These are phyloP conservation scores for Drosophila buzzatii DNA, from an alignment of 2,888 invertebrate species.

Conservation along the genomic window DNA sequence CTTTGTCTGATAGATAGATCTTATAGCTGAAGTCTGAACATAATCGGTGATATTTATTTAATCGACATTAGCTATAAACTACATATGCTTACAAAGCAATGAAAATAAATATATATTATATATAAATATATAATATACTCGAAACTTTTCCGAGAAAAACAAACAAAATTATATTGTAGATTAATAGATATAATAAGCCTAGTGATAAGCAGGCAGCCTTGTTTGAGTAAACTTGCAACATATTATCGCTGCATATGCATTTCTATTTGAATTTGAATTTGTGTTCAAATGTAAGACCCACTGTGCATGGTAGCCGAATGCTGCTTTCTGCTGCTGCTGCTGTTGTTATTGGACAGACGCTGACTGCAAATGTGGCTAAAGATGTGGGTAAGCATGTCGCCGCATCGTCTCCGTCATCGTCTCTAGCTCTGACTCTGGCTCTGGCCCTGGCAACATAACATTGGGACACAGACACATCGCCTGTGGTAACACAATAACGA, in stretches of 20 bases:
- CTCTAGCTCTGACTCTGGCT: conserved; percentile 18
- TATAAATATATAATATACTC: too few species aligned
- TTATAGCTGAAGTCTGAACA: too few species aligned
- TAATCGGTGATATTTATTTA: too few species aligned
- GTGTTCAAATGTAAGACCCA: conserved; percentile 5
- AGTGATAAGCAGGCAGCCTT: too few species aligned
- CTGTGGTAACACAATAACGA: conserved; percentile 84
- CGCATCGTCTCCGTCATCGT: conserved; percentile 30
- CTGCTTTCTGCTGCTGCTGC: conserved; percentile 5
- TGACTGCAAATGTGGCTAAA: conserved; percentile 45
- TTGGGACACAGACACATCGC: conserved; percentile 80
- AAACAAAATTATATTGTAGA: too few species aligned
- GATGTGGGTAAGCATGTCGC: conserved; percentile 36
- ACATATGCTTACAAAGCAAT: too few species aligned
- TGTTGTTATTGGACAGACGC: conserved; percentile 50
- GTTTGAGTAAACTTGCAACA: background rate
- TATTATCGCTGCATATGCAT: too few species aligned
- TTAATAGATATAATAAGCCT: background rate
- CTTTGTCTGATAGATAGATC: too few species aligned
- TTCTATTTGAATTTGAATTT: background rate
- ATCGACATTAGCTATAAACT: too few species aligned
- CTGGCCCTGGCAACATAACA: conserved; percentile 59
- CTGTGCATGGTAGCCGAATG: conserved; percentile 25
- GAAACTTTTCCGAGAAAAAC: too few species aligned
- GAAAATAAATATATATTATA: too few species aligned